Conservation (phyloP, 2,888 invertebrate species). For the Dorcus parallelipipedus region DNA sequence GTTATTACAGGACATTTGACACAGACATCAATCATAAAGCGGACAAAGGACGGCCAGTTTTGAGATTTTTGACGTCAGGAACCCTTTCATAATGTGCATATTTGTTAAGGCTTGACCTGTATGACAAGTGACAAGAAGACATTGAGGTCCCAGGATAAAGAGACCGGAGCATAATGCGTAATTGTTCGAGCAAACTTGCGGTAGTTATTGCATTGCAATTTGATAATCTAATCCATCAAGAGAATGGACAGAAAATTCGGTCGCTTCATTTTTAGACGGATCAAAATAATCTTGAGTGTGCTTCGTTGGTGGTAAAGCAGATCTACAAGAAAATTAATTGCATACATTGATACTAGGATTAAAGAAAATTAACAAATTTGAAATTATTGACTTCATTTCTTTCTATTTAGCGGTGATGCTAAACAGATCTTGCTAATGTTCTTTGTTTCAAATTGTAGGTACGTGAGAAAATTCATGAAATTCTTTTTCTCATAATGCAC, state of each 20-base stretch:
- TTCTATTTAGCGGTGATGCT: too few species aligned
- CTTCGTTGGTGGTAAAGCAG: not conserved
- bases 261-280: not conserved
- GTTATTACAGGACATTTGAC: constrained; percentile 38
- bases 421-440: too few species aligned
- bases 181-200: constrained; percentile 7
- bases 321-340: too few species aligned
- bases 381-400: too few species aligned
- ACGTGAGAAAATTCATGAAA: too few species aligned
- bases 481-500: too few species aligned
- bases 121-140: constrained; percentile 45
- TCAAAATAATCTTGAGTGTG: not conserved
- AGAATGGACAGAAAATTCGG: not conserved
- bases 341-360: too few species aligned
- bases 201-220: constrained; percentile 4
- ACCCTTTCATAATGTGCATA: constrained; percentile 45
- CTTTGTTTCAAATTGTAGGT: too few species aligned
- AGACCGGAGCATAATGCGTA: constrained; percentile 1
- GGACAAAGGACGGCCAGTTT: constrained; percentile 40
- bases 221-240: constrained; percentile 14
- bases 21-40: constrained; percentile 47
- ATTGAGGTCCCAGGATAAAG: not conserved
- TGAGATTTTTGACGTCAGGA: constrained; percentile 37
- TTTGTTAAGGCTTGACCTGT: constrained; percentile 37
- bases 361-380: too few species aligned